Percentiles rank a stretch among this genome's conserved stretches.
Conservation (phyloP, 2,113 vertebrate genomes). For the Sylvietta virens region DNA sequence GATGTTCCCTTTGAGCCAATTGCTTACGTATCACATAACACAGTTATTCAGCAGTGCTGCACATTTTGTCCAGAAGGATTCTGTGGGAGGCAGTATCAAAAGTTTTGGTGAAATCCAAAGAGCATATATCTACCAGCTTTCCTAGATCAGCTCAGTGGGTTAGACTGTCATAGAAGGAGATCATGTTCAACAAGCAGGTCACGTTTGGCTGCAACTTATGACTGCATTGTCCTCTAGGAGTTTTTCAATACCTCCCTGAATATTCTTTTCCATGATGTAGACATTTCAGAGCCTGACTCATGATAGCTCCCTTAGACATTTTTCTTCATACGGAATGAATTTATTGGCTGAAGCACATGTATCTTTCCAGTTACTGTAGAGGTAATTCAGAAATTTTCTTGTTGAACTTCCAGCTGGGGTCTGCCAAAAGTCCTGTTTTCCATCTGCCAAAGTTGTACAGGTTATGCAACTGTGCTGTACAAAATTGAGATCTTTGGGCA, state of each 20-base stretch:
- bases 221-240: background rate
- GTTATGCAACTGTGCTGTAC: background rate
- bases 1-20: background rate
- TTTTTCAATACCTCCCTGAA: background rate
- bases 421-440: background rate
- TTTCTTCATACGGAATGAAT: accelerated
- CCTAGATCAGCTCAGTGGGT: background rate
- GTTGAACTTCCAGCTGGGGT: background rate
- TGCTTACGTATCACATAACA: accelerated
- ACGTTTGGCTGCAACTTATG: accelerated
- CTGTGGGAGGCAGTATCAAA: background rate
- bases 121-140: background rate
- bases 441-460: background rate
- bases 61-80: background rate
- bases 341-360: background rate
- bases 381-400: background rate
- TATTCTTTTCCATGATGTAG: background rate
- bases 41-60: background rate
- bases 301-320: background rate
- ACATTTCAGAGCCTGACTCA: background rate
- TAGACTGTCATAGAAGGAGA: background rate
- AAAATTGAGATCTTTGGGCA: background rate
- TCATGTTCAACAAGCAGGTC: accelerated
- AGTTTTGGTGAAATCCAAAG: background rate
- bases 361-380: background rate